Conservation (phyloP, 1,140 invertebrate species). For the Nasonia giraulti region DNA sequence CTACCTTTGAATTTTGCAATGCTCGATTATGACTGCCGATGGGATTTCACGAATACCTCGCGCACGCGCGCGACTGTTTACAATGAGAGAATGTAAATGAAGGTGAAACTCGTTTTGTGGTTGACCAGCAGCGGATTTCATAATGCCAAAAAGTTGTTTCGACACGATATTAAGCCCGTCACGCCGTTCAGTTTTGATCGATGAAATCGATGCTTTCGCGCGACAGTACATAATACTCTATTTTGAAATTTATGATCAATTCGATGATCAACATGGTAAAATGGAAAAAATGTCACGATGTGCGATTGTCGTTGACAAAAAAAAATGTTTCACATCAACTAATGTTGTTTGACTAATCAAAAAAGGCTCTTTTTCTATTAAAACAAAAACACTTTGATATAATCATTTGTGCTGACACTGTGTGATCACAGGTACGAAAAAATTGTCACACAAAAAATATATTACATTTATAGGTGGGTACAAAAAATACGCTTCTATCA, state of each 20-base stretch:
- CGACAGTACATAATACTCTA: neutral
- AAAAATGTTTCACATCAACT: neutral
- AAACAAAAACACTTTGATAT: neutral
- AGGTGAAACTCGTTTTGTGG: slow-evolving; percentile 9
- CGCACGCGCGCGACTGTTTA: neutral
- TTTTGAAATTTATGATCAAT: neutral
- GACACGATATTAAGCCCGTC: neutral
- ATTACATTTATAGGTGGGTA: slow-evolving; percentile 1
- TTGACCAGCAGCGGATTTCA: slow-evolving; percentile 50
- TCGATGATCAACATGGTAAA: neutral
- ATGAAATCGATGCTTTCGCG: neutral
- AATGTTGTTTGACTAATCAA: neutral
- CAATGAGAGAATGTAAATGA: slow-evolving; percentile 10
- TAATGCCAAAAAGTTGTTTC: slow-evolving; percentile 39
- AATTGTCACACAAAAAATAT: slow-evolving; percentile 13
- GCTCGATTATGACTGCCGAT: neutral
- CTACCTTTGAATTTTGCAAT: slow-evolving; percentile 9
- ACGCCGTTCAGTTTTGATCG: neutral
- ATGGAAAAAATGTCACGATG: neutral
- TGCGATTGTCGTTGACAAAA: neutral
- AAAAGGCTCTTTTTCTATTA: neutral
- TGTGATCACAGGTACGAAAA: slow-evolving; percentile 22
- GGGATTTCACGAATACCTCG: neutral
- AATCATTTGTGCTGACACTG: neutral
- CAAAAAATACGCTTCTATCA: slow-evolving; percentile 7